Base-by-base conservation (phyloP, 1,140 invertebrate genomes). In the Babylonia areolata region DNA sequence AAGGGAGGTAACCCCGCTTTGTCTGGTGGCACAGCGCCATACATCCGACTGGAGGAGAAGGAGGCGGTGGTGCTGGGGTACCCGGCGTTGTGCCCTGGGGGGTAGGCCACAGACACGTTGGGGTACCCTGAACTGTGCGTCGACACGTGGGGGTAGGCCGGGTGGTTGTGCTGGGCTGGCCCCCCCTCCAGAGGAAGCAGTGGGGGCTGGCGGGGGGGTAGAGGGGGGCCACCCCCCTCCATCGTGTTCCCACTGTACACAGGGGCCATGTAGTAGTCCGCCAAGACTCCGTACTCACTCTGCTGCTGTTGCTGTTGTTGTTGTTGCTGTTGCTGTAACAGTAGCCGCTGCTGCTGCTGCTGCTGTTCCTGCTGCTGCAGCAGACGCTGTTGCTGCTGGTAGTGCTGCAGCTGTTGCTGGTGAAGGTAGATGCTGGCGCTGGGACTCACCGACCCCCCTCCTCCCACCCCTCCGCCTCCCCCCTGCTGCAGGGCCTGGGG, bases 401-500 rank as follows among this genome's bases (percentile, higher is more conserved):
- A 75, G 37, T 73, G 28, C 58, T 84, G 82, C 64, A 84, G 82
- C 69, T 84, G 82, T 20, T 84, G 82, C 82, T 73, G 82, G 64
- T 84, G 82, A n/a, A 69, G 64, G 33, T 73, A 17, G 37, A 84
- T 64, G 64, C 82, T 84, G 40, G 82, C 64, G 17, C 17, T 23
- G 46, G 40, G 35, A 28, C 37, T 77, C 15, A 64, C 58, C 15
- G 71, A 31, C 31, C 46, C 46, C 20, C 46, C 46, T 64, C 20
- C 58, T 12, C 58, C 12, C 58, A 23, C 31, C 0, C 35, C 31
- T n/a, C 6, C 2, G 71, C 3, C 31, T 64, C 20, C 58, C 15
- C 58, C 12, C 58, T 64, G 71, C 0, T 73, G 71, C 31, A 5
- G 9, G 71, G 12, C 31, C 64, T 6, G 6, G 28, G 15, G 6